Base-by-base conservation (phyloP, 92 coral and sea anemone species). In the Galaxea fascicularis region DNA sequence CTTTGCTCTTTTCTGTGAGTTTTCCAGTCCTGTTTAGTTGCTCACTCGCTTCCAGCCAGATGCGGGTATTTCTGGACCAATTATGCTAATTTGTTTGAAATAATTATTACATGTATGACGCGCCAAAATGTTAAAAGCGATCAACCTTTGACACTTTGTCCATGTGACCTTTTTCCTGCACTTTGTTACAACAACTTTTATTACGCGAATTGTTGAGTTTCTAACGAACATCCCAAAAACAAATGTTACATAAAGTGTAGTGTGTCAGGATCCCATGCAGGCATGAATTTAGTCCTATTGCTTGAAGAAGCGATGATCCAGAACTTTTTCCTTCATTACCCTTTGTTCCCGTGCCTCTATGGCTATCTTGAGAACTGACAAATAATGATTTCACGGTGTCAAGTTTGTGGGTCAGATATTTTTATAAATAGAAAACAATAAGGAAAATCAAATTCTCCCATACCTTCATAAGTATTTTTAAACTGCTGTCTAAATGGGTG, bases 401-500 rank as follows among this genome's bases (percentile, higher is more conserved):
- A 56, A 56, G 5, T 56, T 56, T 56, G 15, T 10, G 62, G 62
- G 62, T 56, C 15, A 59, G 26, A n/a, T n/a, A 59, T n/a, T 20
- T 59, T 20, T 59, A 59, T 59, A 59, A 10, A 56, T 56, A 56
- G 16, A 56, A 10, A 56, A 56, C 9, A 56, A 4, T 56, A 17
- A 17, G 18, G 16, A 47, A 47, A 47, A 47, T 47, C 53, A 47
- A 64, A 64, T 3, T 64, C 18, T 28, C n/a, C 44, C 16, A 47
- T 73, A 73, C 78, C 78, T 71, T 71, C 21, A 44, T 71, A 71
- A 22, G 76, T 71, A 71, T 71, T 71, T 18, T 14, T 29, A 71
- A 73, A 73, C 78, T 73, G 64, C 44, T 73, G 78, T 49, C 45
- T 49, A 14, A 73, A 49, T 8, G 78, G 78, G 63, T 73, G 78